Evolutionary conservation across 2,797 vertebrate species (phyloP), one percentile per base, ranked within the genome.

Genomic region (Dryobates pubescens): DNA sequence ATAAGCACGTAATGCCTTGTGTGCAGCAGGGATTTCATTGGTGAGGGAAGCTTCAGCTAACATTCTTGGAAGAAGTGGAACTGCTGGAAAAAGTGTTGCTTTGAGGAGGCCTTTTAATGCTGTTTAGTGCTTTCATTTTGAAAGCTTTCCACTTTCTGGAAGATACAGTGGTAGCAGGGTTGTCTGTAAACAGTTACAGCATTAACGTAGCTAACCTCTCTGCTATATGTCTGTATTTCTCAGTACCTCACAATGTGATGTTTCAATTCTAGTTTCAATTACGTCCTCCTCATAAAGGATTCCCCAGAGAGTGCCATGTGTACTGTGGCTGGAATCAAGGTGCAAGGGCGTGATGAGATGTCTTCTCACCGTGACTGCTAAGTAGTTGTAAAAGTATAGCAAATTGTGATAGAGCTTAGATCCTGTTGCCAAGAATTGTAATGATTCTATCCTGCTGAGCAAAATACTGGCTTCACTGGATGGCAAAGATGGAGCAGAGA

Each of bases 281-380:
- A 41, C n/a, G 4, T 58, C 17, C 4, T 82, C 24, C 24, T 75
- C 23, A 7, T 75, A 63, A 86, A 81, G 63, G 70, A 73, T 63
- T 78, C 57, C 32, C 61, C 29, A 5, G 72, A 67, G 85, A 89
- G 8, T 1, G 3, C 19, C 8, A 10, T 0, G 0, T 26, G 14
- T 34, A 36, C 13, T 7, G 2, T 3, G 12, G 57, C 36, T 75
- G 38, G 20, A 63, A 30, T 58, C 30, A 89, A 70, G 49, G 41
- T 58, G 10, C 45, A 53, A 53, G 71, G 30, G 18, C 65, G 36
- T 13, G 16, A 63, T 67, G 22, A 59, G 63, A 38, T 81, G 23
- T 68, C 87, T 49, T 58, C 16, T 73, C 16, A 20, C 23, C 0
- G 0, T 7, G 10, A 49, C 61, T 91, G 45, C 30, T 75, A 47